phyloP scores from a whole-genome alignment of 2,888 invertebrate genomes.

The Dynastes grantii region DNA sequence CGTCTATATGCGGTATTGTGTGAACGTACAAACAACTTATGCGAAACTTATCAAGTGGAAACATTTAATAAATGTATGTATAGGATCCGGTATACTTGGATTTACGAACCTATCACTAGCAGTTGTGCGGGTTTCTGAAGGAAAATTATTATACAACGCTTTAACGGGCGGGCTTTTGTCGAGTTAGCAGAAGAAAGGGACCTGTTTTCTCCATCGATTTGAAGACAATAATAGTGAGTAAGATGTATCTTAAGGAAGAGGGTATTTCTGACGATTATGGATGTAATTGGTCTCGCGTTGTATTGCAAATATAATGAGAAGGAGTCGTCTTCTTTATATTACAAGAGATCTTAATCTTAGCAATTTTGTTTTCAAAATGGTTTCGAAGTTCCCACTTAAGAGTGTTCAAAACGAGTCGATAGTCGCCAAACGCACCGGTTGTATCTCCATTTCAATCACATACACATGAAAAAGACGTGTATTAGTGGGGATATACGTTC shows the following conservation, averaged over 20 bases:
- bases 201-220: constrained; percentile 21
- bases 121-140: constrained; percentile 33
- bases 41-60: constrained; percentile 51
- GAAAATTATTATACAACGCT: constrained; percentile 36
- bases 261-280: too few species aligned
- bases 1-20: constrained; percentile 25
- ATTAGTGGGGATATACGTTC: too few species aligned
- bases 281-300: too few species aligned
- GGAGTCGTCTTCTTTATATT: too few species aligned
- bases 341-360: too few species aligned
- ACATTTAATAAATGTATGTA: constrained; percentile 50
- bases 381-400: too few species aligned
- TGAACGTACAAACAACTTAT: constrained; percentile 30
- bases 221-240: constrained; percentile 3
- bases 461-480: too few species aligned
- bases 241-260: neutral
- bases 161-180: constrained; percentile 43
- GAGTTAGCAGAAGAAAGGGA: constrained; percentile 36
- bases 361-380: too few species aligned
- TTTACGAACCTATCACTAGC: constrained; percentile 45
- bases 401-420: too few species aligned
- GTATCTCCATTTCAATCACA: too few species aligned
- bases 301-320: too few species aligned
- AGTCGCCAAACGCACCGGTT: too few species aligned
- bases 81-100: constrained; percentile 40